A percentile compares a stretch with the other conserved stretches of the same genome.
Evolutionary conservation across 2,888 invertebrate genomes (phyloP).

Genomic region (Zaprionus lineosus): DNA sequence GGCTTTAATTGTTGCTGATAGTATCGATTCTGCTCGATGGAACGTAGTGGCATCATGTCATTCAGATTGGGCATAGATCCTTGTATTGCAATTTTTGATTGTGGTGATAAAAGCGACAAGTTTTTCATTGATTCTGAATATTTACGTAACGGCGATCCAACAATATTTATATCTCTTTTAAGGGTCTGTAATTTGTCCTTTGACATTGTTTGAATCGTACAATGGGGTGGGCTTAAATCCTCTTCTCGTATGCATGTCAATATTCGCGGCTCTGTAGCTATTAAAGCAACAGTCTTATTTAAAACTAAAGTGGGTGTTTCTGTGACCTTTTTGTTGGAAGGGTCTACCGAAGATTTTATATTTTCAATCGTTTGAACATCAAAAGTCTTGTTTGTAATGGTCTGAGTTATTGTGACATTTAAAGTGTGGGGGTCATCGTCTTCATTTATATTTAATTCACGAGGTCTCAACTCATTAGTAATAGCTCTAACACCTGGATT

Average conservation of each 20-base stretch:
- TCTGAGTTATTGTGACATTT: neutral
- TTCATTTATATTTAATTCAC: conserved; percentile 61
- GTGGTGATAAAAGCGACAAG: conserved; percentile 74
- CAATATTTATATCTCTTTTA: conserved; percentile 78
- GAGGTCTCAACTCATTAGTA: conserved; percentile 63
- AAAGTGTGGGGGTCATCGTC: conserved; percentile 40
- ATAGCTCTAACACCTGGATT: conserved; percentile 6
- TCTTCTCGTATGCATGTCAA: conserved; percentile 80
- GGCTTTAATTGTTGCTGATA: conserved; percentile 60
- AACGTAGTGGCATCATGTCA: conserved; percentile 80
- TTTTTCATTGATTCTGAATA: conserved; percentile 82
- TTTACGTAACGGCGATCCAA: conserved; percentile 81
- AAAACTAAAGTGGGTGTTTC: conserved; percentile 40
- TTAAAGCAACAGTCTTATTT: conserved; percentile 71
- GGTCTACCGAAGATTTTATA: conserved; percentile 60
- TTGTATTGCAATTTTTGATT: conserved; percentile 70
- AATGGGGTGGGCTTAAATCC: conserved; percentile 52
- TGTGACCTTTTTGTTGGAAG: conserved; percentile 29
- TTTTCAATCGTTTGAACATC: conserved; percentile 68
- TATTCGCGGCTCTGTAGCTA: conserved; percentile 59
- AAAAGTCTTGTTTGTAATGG: conserved; percentile 78
- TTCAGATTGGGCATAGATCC: conserved; percentile 83
- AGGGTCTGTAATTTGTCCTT: conserved; percentile 52
- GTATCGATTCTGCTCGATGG: conserved; percentile 83
- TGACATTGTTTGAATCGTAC: neutral